Conservation (phyloP, 2,888 invertebrate genomes). For the Phania funesta region DNA sequence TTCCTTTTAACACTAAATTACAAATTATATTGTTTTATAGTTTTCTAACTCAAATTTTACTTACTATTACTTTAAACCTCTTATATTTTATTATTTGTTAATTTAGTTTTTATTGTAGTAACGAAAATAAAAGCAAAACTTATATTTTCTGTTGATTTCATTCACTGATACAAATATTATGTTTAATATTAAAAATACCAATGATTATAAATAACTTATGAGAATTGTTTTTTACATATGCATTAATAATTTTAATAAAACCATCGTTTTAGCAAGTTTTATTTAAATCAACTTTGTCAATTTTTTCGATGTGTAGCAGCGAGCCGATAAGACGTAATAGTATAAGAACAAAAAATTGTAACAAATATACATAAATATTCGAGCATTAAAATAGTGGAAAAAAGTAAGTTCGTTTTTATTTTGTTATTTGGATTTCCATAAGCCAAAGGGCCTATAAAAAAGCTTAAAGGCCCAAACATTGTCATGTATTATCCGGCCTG, state of each 20-base stretch:
- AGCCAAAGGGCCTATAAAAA: too few species aligned
- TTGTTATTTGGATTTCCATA: too few species aligned
- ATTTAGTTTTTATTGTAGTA: conserved; percentile 47
- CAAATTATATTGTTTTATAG: not conserved
- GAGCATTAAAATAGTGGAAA: too few species aligned
- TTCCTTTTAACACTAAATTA: too few species aligned
- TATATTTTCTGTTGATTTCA: conserved; percentile 32
- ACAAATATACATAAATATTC: too few species aligned
- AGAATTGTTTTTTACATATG: conserved; percentile 53
- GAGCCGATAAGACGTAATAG: too few species aligned
- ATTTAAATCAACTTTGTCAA: not conserved
- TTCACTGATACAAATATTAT: conserved; percentile 46
- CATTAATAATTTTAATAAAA: conserved; percentile 11
- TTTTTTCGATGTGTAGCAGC: too few species aligned
- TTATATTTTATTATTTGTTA: conserved; percentile 45
- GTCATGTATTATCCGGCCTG: too few species aligned
- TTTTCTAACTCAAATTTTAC: conserved; percentile 1
- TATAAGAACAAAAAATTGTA: too few species aligned
- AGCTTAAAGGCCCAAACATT: too few species aligned
- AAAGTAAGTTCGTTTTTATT: too few species aligned
- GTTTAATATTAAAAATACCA: conserved; percentile 64
- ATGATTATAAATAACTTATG: conserved; percentile 61
- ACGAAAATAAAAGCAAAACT: conserved; percentile 13
- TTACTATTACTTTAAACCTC: conserved; percentile 13
- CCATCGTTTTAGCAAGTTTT: not conserved